These are phyloP conservation scores for Eulemur macaco DNA, from an alignment of 2,113 vertebrate genomes.

Conservation along the genomic window DNA sequence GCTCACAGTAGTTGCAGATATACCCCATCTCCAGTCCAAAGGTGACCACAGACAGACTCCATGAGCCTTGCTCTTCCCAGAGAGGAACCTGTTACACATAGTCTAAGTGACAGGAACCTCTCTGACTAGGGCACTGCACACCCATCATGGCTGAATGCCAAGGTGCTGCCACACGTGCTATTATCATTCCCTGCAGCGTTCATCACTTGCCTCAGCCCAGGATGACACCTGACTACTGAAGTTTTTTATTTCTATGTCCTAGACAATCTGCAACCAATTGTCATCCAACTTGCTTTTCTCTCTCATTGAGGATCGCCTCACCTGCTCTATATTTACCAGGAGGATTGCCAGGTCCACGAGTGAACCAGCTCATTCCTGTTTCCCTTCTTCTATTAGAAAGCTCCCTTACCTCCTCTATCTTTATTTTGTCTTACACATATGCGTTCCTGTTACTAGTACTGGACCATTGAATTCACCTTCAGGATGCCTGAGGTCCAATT, in stretches of 20 bases:
- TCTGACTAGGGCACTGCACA: too few relatives aligned
- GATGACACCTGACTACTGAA: too few relatives aligned
- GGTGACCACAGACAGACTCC: background rate
- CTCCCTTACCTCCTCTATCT: too few relatives aligned
- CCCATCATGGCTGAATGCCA: too few relatives aligned
- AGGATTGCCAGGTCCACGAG: background rate
- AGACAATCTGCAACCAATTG: background rate
- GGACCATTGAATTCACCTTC: background rate
- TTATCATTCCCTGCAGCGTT: too few relatives aligned
- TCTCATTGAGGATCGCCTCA: background rate
- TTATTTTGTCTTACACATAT: too few relatives aligned
- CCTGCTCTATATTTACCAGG: background rate
- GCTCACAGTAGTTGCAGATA: background rate
- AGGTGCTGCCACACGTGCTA: too few relatives aligned
- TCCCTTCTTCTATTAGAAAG: background rate
- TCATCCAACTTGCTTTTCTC: too few relatives aligned
- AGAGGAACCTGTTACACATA: background rate
- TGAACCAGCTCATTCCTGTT: background rate
- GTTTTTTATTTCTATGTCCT: too few relatives aligned
- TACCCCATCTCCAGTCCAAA: too few relatives aligned
- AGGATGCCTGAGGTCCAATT: too few relatives aligned
- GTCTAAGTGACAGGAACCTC: background rate
- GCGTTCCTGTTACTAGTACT: background rate
- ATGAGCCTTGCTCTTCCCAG: background rate
- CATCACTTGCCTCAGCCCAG: too few relatives aligned